Evolutionary conservation across 1,140 invertebrate species (phyloP).

Genomic region (Panulirus ornatus): DNA sequence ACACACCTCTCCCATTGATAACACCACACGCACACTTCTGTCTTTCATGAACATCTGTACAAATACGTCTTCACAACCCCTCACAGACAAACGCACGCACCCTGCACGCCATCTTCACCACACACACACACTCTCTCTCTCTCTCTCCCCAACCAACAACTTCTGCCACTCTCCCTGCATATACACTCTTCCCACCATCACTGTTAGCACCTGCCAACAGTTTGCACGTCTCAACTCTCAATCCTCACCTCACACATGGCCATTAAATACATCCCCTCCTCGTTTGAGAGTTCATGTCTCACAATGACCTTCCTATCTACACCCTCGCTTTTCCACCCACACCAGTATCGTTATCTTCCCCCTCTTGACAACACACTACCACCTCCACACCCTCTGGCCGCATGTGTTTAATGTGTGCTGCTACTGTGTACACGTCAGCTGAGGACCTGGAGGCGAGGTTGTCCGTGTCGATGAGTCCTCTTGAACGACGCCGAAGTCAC

Average conservation of each 20-base stretch:
- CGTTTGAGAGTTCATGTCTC: not conserved
- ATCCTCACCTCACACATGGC: not conserved
- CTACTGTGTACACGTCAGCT: constrained; percentile 57
- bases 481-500: constrained; percentile 54
- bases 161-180: not conserved
- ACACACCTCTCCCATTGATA: no score
- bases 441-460: constrained; percentile 65
- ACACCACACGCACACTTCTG: no score
- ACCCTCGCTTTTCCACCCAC: not conserved
- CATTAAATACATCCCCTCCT: no score
- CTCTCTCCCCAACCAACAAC: not conserved
- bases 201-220: not conserved
- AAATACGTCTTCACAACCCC: constrained; percentile 3
- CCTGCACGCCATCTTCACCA: not conserved
- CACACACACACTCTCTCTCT: not conserved
- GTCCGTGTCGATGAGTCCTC: constrained; percentile 60
- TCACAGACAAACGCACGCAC: constrained; percentile 32
- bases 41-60: no score
- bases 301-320: not conserved
- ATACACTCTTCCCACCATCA: not conserved
- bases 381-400: not conserved
- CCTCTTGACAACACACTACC: not conserved
- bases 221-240: not conserved
- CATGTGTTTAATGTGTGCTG: constrained; percentile 58
- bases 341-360: not conserved